Evolutionary conservation across 2,888 invertebrate genomes (phyloP).

Genomic region (Drosophila kokeensis): DNA sequence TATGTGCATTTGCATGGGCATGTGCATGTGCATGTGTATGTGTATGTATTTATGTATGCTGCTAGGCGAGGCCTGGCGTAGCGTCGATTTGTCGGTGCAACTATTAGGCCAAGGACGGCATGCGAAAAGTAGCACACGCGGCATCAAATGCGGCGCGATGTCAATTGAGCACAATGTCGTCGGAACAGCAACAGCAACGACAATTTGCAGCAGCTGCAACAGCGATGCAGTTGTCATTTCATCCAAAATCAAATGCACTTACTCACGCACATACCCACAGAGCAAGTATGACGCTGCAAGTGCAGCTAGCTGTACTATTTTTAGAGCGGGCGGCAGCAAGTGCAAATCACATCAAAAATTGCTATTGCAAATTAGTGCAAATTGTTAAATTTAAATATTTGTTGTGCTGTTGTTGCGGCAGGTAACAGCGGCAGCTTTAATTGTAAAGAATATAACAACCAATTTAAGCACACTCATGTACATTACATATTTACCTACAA

Average conservation of each 20-base stretch:
- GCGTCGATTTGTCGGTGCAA: slow-evolving; percentile 46
- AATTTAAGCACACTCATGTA: background rate
- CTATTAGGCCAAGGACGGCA: slow-evolving; percentile 72
- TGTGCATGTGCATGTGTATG: background rate
- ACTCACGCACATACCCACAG: slow-evolving; percentile 17
- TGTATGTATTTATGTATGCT: slow-evolving; percentile 7
- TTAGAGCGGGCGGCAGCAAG: slow-evolving; percentile 36
- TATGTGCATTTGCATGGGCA: slow-evolving; percentile 12
- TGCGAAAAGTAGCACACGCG: slow-evolving; percentile 64
- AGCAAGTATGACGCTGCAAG: slow-evolving; percentile 15
- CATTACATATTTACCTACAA: background rate
- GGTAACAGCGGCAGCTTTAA: slow-evolving; percentile 15
- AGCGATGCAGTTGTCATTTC: slow-evolving; percentile 33
- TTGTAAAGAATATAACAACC: slow-evolving; percentile 7
- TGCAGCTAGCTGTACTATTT: slow-evolving; percentile 56
- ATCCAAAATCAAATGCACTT: slow-evolving; percentile 57
- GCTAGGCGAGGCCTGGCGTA: slow-evolving; percentile 39
- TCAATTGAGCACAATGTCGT: slow-evolving; percentile 52
- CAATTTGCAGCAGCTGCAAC: slow-evolving; percentile 12
- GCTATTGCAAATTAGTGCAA: slow-evolving; percentile 58
- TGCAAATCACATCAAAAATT: slow-evolving; percentile 65
- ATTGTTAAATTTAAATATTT: slow-evolving; percentile 39
- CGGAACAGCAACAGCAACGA: slow-evolving; percentile 18
- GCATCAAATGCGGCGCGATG: slow-evolving; percentile 46
- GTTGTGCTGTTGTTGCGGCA: slow-evolving; percentile 9